A percentile compares a stretch with the other conserved stretches of the same genome.
Evolutionary conservation across 37 sponge, comb jelly and placozoan species (phyloP).

Genomic region (Mnemiopsis leidyi): DNA sequence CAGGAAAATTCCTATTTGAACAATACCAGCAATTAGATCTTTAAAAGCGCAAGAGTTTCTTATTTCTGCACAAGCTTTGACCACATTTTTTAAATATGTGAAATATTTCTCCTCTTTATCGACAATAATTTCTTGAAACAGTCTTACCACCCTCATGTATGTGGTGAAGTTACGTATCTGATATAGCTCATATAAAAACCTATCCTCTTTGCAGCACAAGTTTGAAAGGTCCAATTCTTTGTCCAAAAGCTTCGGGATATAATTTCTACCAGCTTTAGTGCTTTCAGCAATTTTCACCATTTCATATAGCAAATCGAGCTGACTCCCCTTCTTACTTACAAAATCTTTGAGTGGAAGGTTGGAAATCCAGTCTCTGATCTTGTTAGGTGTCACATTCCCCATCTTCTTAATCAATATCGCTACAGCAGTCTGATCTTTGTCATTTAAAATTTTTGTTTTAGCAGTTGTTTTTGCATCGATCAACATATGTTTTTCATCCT

Average conservation of each 20-base stretch:
- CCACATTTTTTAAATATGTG: background rate
- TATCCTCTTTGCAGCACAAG: background rate
- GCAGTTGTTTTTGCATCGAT: too few relatives aligned
- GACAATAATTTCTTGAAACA: background rate
- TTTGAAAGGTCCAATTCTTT: background rate
- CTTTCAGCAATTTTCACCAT: background rate
- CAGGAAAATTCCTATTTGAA: slow-evolving; percentile 17
- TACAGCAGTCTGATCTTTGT: background rate
- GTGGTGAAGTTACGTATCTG: background rate
- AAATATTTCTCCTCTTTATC: background rate
- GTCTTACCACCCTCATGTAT: background rate
- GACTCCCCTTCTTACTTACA: background rate
- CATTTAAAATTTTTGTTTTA: background rate
- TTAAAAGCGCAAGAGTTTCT: background rate
- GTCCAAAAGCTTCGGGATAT: background rate
- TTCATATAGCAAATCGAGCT: background rate
- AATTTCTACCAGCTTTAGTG: background rate
- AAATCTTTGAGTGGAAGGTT: background rate
- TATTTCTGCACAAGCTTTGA: background rate
- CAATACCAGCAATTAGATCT: background rate
- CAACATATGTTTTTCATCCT: background rate
- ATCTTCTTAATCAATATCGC: background rate
- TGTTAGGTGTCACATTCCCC: background rate
- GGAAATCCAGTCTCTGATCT: background rate
- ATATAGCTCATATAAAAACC: slow-evolving; percentile 1